Base-by-base conservation (phyloP, 1,140 invertebrate species). In the Drosophila nasuta region DNA sequence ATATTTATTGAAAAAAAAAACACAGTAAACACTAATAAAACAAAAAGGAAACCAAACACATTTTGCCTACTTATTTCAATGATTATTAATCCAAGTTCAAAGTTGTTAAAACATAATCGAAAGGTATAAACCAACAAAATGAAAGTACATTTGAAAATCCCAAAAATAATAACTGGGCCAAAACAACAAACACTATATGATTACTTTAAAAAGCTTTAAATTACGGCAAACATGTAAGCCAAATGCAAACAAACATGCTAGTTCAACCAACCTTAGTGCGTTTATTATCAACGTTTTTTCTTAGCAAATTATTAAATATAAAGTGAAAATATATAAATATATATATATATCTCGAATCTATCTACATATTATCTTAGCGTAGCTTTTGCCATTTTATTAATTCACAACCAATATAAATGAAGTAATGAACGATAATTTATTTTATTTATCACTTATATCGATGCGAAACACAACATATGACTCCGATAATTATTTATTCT, bases 141-240 rank as follows among this genome's bases (percentile, higher is more conserved):
- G 20, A 25, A 25, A 38, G 35, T 38, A 38, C 8, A 82, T 65
- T 72, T 54, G 65, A 57, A 59, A 81, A 77, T 83, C 77, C 76
- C 82, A 5, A 54, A 54, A 69, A 17, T 15, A 49, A 56, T 46
- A 43, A 56, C 30, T 5, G 30, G 35, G 75, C 35, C 45, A 41
- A 25, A 25, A 25, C 20, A 25, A 25, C 3, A 25, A 25, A 68
- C 35, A 79, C 68, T 77, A 80, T 82, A 86, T 86, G 59, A 87
- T 82, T 87, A 87, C 85, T 89, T 89, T 75, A 83, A 88, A 79
- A 83, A 54, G 85, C 85, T 88, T 88, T 89, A 88, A 88, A 71
- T 77, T 57, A 41, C 35, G 57, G 73, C 77, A 38, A 38, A 38
- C 20, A 77, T 46, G 49, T 70, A 65, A 76, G 71, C 76, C 62